Conservation (phyloP, 2,888 invertebrate genomes). For the Drosophila villosipedis region DNA sequence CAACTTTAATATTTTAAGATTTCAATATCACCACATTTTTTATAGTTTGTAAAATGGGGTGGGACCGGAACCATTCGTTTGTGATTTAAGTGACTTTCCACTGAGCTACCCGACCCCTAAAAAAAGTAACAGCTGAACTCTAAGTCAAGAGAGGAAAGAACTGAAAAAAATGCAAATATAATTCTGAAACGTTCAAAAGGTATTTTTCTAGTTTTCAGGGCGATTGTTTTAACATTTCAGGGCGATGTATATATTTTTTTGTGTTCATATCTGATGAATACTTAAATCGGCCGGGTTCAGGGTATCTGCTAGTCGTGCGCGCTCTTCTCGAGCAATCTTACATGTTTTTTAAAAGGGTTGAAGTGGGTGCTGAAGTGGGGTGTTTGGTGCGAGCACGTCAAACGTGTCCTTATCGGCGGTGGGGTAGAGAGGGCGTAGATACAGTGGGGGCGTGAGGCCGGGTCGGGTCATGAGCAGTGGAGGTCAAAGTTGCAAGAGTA, state of each 20-base stretch:
- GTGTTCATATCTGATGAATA: background rate
- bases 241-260: background rate
- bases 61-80: too few relatives aligned
- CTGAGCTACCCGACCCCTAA: too few relatives aligned
- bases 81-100: too few relatives aligned
- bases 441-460: background rate
- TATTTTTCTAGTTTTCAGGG: background rate
- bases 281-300: background rate
- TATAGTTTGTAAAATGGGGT: too few relatives aligned
- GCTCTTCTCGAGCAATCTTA: background rate
- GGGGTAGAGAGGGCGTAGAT: background rate
- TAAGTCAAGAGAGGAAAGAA: background rate
- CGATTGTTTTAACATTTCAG: background rate
- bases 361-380: background rate
- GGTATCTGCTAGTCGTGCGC: background rate
- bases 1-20: background rate
- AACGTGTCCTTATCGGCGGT: slow-evolving; percentile 60
- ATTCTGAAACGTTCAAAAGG: background rate
- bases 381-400: slow-evolving; percentile 54
- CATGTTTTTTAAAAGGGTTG: background rate
- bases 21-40: background rate
- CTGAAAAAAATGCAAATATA: background rate
- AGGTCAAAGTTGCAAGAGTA: slow-evolving; percentile 7
- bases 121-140: too few relatives aligned
- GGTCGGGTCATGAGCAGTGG: background rate